Evolutionary conservation across 2,888 invertebrate species (phyloP).

Genomic region (Oligia strigilis): DNA sequence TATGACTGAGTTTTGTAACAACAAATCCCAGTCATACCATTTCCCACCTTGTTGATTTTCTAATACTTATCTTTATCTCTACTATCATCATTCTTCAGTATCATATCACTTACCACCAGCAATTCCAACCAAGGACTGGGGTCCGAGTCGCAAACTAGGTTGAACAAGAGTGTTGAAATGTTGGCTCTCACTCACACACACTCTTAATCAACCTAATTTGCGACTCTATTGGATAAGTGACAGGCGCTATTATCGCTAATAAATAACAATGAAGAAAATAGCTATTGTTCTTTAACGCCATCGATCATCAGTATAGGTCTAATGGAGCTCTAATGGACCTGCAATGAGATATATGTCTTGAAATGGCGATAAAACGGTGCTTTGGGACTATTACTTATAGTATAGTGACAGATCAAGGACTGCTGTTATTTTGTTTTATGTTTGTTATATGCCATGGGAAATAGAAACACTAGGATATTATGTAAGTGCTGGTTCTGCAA

Average conservation of each 20-base stretch:
- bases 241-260: slow-evolving; percentile 56
- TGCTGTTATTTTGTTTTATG: slow-evolving; percentile 20
- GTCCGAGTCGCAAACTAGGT: too few relatives aligned
- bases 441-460: slow-evolving; percentile 45
- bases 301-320: slow-evolving; percentile 66
- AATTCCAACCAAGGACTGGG: slow-evolving; percentile 28
- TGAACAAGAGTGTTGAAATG: too few relatives aligned
- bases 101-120: slow-evolving; percentile 26
- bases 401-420: slow-evolving; percentile 56
- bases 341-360: slow-evolving; percentile 46
- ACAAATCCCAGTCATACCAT: background rate
- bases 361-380: slow-evolving; percentile 43
- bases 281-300: slow-evolving; percentile 65
- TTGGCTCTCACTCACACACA: slow-evolving; percentile 8
- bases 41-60: background rate
- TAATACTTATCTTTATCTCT: slow-evolving; percentile 13
- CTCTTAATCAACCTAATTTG: slow-evolving; percentile 39
- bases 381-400: slow-evolving; percentile 42
- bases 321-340: slow-evolving; percentile 66
- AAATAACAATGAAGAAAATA: slow-evolving; percentile 64
- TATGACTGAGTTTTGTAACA: background rate
- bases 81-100: slow-evolving; percentile 23
- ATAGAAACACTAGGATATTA: slow-evolving; percentile 5
- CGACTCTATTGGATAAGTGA: slow-evolving; percentile 44
- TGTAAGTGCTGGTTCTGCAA: background rate